Base-by-base conservation (phyloP, 30 jellyfish, hydroid and myxozoan species). In the Hydra vulgaris region DNA sequence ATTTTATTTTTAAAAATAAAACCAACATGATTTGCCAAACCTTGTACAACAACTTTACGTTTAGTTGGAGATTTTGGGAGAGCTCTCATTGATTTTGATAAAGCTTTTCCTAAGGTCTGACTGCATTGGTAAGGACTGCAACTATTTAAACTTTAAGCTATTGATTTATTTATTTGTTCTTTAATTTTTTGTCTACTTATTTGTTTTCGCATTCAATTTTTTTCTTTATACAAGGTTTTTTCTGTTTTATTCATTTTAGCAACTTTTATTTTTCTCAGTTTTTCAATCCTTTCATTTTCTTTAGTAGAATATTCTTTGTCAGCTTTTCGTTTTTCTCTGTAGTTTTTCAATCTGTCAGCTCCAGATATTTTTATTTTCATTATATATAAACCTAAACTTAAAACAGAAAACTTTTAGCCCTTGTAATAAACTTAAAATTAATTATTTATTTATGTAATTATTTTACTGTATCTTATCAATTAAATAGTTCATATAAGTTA, bases 1-100 rank as follows among this genome's bases (percentile, higher is more conserved):
- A 40, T 40, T 40, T 40, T 40, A 40, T 40, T 40, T 40, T 40
- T 40, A 3, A 17, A n/a, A 0, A 66, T 80, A 67, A 71, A 17
- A 25, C 87, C 89, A 82, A 82, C 27, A 0, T 82, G 66, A 72
- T 21, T 67, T 82, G 89, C 89, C 86, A 72, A 73, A 56, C 88
- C 89, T n/a, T 23, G 54, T 70, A 82, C 68, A 82, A 72, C 89
- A 82, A 70, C 88, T 25, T 52, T 54, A 70, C 26, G 66, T 71
- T 71, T 82, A 18, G 0, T 0, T 73, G 89, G 0, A 20, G 88
- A 73, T 26, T 68, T 23, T 54, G 88, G 87, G 78, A 82, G 89
- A 71, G 86, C 56, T 70, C 67, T 76, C 27, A 85, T 82, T 21
- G 68, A 71, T 72, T 78, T 73, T 21, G 82, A 55, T 7, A 82